Base-by-base conservation (phyloP, 2,888 invertebrate genomes). In the Temnothorax rugatulus region DNA sequence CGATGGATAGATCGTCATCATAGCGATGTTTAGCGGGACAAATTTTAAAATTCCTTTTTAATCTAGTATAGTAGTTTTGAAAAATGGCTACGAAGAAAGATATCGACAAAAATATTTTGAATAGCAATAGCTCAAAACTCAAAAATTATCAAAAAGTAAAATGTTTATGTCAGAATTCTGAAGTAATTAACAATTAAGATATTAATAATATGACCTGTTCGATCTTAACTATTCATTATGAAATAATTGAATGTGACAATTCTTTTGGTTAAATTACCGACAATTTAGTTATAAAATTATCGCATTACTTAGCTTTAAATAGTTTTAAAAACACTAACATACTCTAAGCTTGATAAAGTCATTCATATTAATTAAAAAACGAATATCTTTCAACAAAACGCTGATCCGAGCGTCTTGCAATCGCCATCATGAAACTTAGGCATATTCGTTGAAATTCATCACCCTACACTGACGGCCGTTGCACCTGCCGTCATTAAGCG, bases 401-500 rank as follows among this genome's bases (percentile, higher is more conserved):
- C 38, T 21, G 63, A 54, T 54, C 18, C 9, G 18, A 18, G 38
- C 54, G 18, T 54, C 41, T 38, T 13, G 29, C 7, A 66, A 59
- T 54, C 21, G 52, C 21, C 44, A 44, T 25, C 44, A 44, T 25
- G 54, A 38, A 41, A 75, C 61, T 75, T 52, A 38, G 29, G 4
- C 41, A 38, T 59, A 71, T 76, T 83, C 64, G 52, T 83, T 82
- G 59, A 85, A 88, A 88, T 83, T 83, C 76, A 64, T 79, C 68
- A 50, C 59, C 84, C 9, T 81, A 86, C 73, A 38, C 54, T 73
- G 66, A 73, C 73, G 87, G 84, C 54, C 54, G 68, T 41, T 41
- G 50, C 89, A 89, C 89, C 89, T 89, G 89, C 86, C 88, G 82
- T 74, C 81, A 81, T 77, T 86, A 81, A 74, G 59, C 84, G 84